These are phyloP conservation scores for Salvelinus namaycush DNA, from an alignment of 2,113 vertebrate species.

Conservation along the genomic window DNA sequence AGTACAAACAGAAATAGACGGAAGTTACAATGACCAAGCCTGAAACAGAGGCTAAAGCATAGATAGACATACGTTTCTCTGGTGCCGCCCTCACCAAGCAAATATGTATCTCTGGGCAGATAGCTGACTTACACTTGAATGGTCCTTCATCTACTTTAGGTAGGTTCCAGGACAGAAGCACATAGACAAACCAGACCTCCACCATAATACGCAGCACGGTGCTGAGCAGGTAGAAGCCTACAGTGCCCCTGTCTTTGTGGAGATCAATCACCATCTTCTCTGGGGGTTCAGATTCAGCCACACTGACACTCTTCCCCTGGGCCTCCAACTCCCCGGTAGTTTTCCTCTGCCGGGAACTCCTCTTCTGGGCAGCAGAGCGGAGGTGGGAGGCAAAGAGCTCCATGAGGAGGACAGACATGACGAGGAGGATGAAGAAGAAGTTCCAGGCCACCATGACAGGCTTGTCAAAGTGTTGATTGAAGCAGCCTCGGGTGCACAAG, in stretches of 20 bases:
- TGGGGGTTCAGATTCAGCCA: neutral
- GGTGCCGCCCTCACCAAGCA: constrained; percentile 40
- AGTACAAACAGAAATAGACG: constrained; percentile 45
- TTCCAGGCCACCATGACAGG: constrained; percentile 36
- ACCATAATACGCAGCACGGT: constrained; percentile 48
- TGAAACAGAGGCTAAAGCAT: constrained; percentile 55
- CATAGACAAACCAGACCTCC: constrained; percentile 58
- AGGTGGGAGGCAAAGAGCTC: constrained; percentile 62
- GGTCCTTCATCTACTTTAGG: constrained; percentile 21
- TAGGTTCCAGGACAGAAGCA: constrained; percentile 56
- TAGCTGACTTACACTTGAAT: neutral
- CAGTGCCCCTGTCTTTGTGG: constrained; percentile 46
- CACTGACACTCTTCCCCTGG: constrained; percentile 25
- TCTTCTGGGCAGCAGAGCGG: constrained; percentile 32
- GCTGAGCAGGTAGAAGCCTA: constrained; percentile 63
- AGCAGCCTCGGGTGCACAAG: constrained; percentile 25
- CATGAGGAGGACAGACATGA: constrained; percentile 52
- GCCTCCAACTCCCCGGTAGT: constrained; percentile 25
- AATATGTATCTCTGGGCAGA: constrained; percentile 28
- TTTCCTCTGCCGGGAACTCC: constrained; percentile 10
- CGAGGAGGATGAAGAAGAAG: constrained; percentile 58
- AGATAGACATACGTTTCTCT: constrained; percentile 67
- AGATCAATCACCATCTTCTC: constrained; percentile 49
- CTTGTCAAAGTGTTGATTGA: constrained; percentile 38
- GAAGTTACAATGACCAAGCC: constrained; percentile 44